These are phyloP conservation scores for Mnemiopsis leidyi DNA, from an alignment of 37 sponge, comb jelly and placozoan species.

Conservation along the genomic window DNA sequence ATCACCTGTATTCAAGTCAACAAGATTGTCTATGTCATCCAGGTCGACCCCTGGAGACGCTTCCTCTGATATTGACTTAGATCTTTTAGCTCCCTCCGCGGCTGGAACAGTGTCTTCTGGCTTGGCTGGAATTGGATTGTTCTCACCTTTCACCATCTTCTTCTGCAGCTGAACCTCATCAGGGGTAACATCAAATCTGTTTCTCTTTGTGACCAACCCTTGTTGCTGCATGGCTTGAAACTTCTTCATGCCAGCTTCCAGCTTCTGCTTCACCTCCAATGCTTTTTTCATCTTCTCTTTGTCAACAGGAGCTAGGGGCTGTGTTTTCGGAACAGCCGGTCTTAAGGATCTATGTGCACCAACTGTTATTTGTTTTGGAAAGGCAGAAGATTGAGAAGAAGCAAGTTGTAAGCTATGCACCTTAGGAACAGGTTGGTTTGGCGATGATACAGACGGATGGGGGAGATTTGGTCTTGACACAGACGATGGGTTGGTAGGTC, in stretches of 20 bases:
- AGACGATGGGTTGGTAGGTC: neutral
- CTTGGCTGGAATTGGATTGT: neutral
- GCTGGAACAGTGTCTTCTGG: neutral
- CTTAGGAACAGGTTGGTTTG: neutral
- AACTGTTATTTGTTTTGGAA: neutral
- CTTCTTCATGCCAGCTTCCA: neutral
- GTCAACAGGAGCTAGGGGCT: neutral
- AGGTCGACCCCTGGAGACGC: neutral
- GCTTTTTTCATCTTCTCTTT: conserved; percentile 60
- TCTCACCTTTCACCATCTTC: neutral
- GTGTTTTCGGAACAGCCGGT: neutral
- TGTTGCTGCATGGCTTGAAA: neutral
- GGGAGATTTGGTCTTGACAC: neutral
- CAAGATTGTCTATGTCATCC: conserved; percentile 53
- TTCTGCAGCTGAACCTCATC: neutral
- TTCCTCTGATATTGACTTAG: neutral
- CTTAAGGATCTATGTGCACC: neutral
- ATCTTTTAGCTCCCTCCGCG: neutral
- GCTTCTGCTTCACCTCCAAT: neutral
- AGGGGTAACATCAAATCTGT: conserved; percentile 30
- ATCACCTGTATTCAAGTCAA: conserved; percentile 38
- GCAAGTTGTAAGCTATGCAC: conserved; percentile 10
- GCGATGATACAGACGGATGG: neutral
- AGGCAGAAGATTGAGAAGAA: neutral
- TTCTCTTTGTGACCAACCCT: neutral